These are phyloP conservation scores for Psylliodes chrysocephalus DNA, from an alignment of 2,888 invertebrate genomes.

Conservation along the genomic window DNA sequence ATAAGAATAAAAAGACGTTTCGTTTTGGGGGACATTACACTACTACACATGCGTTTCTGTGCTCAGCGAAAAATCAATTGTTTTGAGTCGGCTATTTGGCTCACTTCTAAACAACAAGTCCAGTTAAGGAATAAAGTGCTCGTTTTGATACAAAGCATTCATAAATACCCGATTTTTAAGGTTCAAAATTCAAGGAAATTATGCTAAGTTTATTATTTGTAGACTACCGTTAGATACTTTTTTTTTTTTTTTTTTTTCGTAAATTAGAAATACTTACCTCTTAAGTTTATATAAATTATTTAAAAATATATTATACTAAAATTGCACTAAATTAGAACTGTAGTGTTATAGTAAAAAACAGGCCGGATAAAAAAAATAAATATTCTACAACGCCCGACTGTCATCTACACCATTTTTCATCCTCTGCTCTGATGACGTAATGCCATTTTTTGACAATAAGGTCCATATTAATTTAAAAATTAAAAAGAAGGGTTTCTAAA, in stretches of 20 bases:
- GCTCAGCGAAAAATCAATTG: slow-evolving; percentile 47
- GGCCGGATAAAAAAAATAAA: slow-evolving; percentile 35
- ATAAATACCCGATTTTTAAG: background rate
- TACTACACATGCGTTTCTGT: slow-evolving; percentile 48
- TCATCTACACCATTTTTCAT: slow-evolving; percentile 57
- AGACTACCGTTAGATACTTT: slow-evolving; percentile 32
- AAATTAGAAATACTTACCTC: slow-evolving; percentile 13
- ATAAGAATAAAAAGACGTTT: slow-evolving; percentile 43
- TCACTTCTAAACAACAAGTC: background rate
- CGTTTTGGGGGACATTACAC: slow-evolving; percentile 30
- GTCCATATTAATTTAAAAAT: background rate
- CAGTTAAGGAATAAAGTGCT: background rate
- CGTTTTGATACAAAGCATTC: background rate
- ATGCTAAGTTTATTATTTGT: slow-evolving; percentile 4
- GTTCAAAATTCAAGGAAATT: slow-evolving; percentile 11
- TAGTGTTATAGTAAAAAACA: slow-evolving; percentile 18
- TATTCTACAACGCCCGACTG: slow-evolving; percentile 60
- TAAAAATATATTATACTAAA: slow-evolving; percentile 7
- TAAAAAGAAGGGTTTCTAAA: background rate
- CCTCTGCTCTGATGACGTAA: slow-evolving; percentile 58
- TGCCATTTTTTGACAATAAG: slow-evolving; percentile 9
- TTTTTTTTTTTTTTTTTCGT: background rate
- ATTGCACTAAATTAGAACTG: slow-evolving; percentile 19
- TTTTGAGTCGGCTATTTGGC: slow-evolving; percentile 28
- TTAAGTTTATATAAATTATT: slow-evolving; percentile 3